Conservation (phyloP, 2,113 vertebrate genomes). For the Chionodraco myersi region DNA sequence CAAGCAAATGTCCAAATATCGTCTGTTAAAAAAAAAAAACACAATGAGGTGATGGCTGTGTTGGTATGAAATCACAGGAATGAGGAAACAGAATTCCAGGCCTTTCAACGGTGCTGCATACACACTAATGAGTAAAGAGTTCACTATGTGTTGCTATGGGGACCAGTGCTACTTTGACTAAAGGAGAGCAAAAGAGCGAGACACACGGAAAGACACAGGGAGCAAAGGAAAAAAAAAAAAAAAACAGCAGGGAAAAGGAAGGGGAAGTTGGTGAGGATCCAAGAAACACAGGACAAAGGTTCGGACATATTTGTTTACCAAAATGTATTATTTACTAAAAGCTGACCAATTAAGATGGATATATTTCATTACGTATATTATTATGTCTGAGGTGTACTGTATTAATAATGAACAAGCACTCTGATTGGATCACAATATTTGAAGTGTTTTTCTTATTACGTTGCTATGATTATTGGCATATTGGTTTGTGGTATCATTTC, state of each 20-base stretch:
- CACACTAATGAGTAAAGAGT: slow-evolving; percentile 80
- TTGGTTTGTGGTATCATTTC: slow-evolving; percentile 43
- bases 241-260: slow-evolving; percentile 37
- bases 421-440: slow-evolving; percentile 48
- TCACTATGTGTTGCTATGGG: slow-evolving; percentile 81
- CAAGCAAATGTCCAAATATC: slow-evolving; percentile 25
- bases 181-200: slow-evolving; percentile 69
- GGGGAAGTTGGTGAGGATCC: slow-evolving; percentile 43
- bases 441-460: slow-evolving; percentile 39
- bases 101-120: slow-evolving; percentile 57
- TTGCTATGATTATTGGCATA: slow-evolving; percentile 42
- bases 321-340: slow-evolving; percentile 6
- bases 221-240: slow-evolving; percentile 20
- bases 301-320: slow-evolving; percentile 24
- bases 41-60: slow-evolving; percentile 21
- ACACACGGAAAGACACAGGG: slow-evolving; percentile 58
- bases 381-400: slow-evolving; percentile 18
- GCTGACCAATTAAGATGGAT: background rate
- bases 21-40: background rate
- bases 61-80: slow-evolving; percentile 57
- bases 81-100: slow-evolving; percentile 58
- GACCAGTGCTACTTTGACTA: slow-evolving; percentile 78
- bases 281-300: slow-evolving; percentile 30
- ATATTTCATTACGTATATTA: slow-evolving; percentile 15
- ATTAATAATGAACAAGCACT: slow-evolving; percentile 32